Evolutionary conservation across 2,888 invertebrate species (phyloP).

Genomic region (Gortyna flavago): DNA sequence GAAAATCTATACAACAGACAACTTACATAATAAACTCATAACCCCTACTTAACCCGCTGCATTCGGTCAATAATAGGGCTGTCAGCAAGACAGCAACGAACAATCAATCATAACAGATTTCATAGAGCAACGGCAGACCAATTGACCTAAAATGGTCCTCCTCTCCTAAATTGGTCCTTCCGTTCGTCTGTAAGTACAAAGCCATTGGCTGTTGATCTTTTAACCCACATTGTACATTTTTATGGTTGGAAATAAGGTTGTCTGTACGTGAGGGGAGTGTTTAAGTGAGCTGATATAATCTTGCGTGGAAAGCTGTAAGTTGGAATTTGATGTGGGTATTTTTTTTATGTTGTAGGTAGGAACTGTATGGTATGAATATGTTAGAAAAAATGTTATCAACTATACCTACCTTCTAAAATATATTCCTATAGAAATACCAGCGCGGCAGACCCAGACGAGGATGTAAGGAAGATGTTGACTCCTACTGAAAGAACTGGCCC

Average conservation of each 20-base stretch:
- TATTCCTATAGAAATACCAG: background rate
- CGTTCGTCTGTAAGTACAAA: constrained; percentile 70
- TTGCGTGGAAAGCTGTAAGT: constrained; percentile 26
- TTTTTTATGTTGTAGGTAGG: background rate
- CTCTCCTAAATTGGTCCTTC: constrained; percentile 79
- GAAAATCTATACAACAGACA: background rate
- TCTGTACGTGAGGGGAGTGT: constrained; percentile 48
- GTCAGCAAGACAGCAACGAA: constrained; percentile 33
- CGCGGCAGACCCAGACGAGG: background rate
- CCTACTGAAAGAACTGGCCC: background rate
- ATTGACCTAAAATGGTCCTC: constrained; percentile 78
- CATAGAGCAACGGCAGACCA: constrained; percentile 63
- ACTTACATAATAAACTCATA: constrained; percentile 7
- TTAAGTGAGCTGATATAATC: constrained; percentile 48
- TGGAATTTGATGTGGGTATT: constrained; percentile 42
- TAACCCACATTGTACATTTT: constrained; percentile 75
- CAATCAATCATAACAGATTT: constrained; percentile 62
- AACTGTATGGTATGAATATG: background rate
- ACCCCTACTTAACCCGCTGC: constrained; percentile 8
- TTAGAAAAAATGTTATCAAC: too few species aligned
- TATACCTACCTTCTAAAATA: background rate
- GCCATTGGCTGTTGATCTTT: constrained; percentile 81
- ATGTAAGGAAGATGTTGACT: background rate
- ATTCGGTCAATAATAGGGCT: constrained; percentile 34
- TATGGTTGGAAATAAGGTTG: constrained; percentile 46